Percentiles rank a stretch among this genome's conserved stretches.
phyloP scores from a whole-genome alignment of 92 coral and sea anemone species.

The Blastomussa wellsi region DNA sequence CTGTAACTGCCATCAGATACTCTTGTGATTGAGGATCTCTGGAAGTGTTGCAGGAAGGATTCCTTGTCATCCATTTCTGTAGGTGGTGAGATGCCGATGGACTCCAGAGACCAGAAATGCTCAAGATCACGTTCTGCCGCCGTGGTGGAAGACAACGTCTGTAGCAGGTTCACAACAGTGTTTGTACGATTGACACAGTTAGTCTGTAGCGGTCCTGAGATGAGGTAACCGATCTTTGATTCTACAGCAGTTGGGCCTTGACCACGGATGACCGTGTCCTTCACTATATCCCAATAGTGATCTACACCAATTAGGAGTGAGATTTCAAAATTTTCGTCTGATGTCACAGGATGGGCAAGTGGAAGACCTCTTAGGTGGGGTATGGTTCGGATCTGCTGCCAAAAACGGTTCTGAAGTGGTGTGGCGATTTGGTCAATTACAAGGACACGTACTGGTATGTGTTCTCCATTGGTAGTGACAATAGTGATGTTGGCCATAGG shows the following conservation, averaged over 20 bases:
- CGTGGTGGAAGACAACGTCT: not conserved
- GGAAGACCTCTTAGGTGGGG: constrained; percentile 30
- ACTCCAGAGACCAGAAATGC: too few species aligned
- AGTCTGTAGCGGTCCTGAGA: constrained; percentile 1
- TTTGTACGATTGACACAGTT: not conserved
- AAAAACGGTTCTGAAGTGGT: constrained; percentile 31
- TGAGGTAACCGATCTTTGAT: constrained; percentile 37
- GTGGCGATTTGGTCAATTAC: constrained; percentile 39
- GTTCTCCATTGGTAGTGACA: constrained; percentile 15
- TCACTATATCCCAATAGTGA: constrained; percentile 57
- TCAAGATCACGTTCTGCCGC: too few species aligned
- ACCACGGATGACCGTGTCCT: constrained; percentile 46
- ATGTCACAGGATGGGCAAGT: constrained; percentile 48
- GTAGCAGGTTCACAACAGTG: not conserved
- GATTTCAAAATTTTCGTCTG: constrained; percentile 45
- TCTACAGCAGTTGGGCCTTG: constrained; percentile 47
- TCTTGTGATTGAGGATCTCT: not conserved
- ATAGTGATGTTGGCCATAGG: not conserved
- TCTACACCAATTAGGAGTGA: constrained; percentile 52
- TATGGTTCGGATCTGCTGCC: constrained; percentile 28
- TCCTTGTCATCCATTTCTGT: not conserved
- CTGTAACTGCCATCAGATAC: not conserved
- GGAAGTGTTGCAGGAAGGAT: not conserved
- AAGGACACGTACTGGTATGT: constrained; percentile 37
- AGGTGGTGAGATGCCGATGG: too few species aligned